Base-by-base conservation (phyloP, 1,140 invertebrate genomes). In the Ceratosolen fusciceps region DNA sequence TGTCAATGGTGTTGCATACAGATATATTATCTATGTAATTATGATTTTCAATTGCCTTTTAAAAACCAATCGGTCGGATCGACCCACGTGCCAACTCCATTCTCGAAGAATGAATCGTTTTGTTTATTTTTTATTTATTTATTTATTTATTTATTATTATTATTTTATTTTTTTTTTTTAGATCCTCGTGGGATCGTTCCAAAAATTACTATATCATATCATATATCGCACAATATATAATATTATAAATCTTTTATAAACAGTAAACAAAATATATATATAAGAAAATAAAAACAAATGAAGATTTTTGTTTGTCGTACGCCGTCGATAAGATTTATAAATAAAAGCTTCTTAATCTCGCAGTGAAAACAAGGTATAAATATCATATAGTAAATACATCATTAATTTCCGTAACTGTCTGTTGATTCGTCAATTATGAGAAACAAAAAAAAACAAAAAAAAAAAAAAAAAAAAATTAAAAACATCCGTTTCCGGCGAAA, bases 181-280 rank as follows among this genome's bases (percentile, higher is more conserved):
- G 54, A 54, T 68, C 39, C 39, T 1, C 37, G 3, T n/a, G 29
- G 29, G 68, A 52, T 37, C 58, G 47, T 19, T 16, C 21, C 1
- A 47, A 74, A 29, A 62, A 74, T 47, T 56, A 29, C 8, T 12
- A 54, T 54, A 52, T 39, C 39, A 43, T 43, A 43, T 43, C n/a
- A 43, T 43, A 43, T 43, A 43, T 43, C 5, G 12, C 5, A 7
- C 5, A 43, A 43, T 43, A 43, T n/a, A n/a, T n/a, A 9, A 70
- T 47, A 70, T 39, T 16, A 70, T 70, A 68, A 70, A 77, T 7
- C 19, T 58, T 77, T 76, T 14, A 67, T 39, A 77, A 43, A 77
- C 16, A 68, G 10, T 26, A 70, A 77, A 77, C 24, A 71, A 58
- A 31, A 77, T 47, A 77, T 77, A 77, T 70, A 77, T 74, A 43